A percentile compares a stretch with the other conserved stretches of the same genome.
phyloP scores from a whole-genome alignment of 2,888 invertebrate species.

The Macrosiphum euphorbiae region DNA sequence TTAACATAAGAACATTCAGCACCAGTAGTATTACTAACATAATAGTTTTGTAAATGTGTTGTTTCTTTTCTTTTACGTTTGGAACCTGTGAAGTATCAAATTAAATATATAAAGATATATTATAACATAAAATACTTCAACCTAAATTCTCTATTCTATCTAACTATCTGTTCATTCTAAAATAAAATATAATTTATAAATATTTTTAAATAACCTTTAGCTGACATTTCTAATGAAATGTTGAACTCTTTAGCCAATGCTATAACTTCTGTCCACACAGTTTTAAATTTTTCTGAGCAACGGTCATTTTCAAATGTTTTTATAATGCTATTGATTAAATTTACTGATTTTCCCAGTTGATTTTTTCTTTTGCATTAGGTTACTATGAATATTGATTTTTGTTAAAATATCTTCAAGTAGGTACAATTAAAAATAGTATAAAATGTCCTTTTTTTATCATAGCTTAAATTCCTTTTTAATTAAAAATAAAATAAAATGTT shows the following conservation, averaged over 20 bases:
- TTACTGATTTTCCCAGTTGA: background rate
- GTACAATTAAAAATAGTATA: constrained; percentile 20
- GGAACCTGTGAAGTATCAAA: too few relatives aligned
- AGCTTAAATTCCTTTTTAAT: background rate
- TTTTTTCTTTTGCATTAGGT: constrained; percentile 18
- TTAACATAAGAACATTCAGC: too few relatives aligned
- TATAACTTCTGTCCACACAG: background rate
- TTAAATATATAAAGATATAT: too few relatives aligned
- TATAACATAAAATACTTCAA: too few relatives aligned
- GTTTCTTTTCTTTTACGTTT: too few relatives aligned
- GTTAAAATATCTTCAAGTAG: background rate
- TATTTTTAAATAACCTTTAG: background rate
- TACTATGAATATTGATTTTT: constrained; percentile 27
- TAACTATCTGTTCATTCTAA: too few relatives aligned
- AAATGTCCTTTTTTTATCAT: constrained; percentile 25
- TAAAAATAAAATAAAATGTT: too few relatives aligned
- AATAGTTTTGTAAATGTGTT: too few relatives aligned
- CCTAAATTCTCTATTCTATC: too few relatives aligned
- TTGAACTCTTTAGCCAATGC: background rate
- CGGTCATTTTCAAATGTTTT: constrained; percentile 29
- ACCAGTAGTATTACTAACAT: too few relatives aligned
- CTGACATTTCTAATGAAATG: background rate
- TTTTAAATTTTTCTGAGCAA: constrained; percentile 6
- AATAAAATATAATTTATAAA: too few relatives aligned
- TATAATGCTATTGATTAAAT: constrained; percentile 22